These are phyloP conservation scores for Drosophila kurseongensis DNA, from an alignment of 1,140 invertebrate genomes.

Conservation along the genomic window DNA sequence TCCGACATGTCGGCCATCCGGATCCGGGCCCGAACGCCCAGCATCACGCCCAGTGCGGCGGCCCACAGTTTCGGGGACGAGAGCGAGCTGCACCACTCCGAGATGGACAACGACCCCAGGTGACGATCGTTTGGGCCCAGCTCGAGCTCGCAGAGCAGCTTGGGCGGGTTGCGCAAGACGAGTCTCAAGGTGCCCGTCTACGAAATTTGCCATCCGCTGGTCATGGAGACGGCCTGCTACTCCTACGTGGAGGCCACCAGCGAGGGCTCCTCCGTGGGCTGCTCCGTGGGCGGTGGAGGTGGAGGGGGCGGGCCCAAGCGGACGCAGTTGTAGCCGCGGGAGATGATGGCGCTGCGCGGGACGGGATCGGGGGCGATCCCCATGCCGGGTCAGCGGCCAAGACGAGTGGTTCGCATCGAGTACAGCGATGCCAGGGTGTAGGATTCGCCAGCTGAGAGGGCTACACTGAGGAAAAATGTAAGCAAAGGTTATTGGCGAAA, in stretches of 20 bases:
- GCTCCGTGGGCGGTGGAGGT: background rate
- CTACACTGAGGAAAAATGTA: constrained; percentile 5
- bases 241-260: constrained; percentile 66
- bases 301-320: constrained; percentile 38
- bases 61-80: constrained; percentile 85
- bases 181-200: constrained; percentile 80
- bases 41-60: constrained; percentile 84
- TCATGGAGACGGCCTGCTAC: constrained; percentile 78
- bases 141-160: constrained; percentile 81
- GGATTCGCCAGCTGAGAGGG: background rate
- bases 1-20: constrained; percentile 88
- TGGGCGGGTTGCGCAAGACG: constrained; percentile 79
- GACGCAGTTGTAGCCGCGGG: constrained; percentile 80
- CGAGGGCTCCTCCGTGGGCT: constrained; percentile 9
- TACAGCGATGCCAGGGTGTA: constrained; percentile 72
- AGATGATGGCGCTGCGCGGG: constrained; percentile 69
- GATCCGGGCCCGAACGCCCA: constrained; percentile 85
- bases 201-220: constrained; percentile 83
- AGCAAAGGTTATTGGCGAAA: no score
- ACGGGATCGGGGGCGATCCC: constrained; percentile 35
- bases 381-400: constrained; percentile 55
- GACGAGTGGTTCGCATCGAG: constrained; percentile 71
- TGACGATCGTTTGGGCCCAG: constrained; percentile 85
- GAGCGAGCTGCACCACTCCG: constrained; percentile 85
- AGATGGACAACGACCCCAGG: constrained; percentile 85